Evolutionary conservation across 2,113 vertebrate species (phyloP), one percentile per base, ranked within the genome.

Genomic region (Rallus limicola): DNA sequence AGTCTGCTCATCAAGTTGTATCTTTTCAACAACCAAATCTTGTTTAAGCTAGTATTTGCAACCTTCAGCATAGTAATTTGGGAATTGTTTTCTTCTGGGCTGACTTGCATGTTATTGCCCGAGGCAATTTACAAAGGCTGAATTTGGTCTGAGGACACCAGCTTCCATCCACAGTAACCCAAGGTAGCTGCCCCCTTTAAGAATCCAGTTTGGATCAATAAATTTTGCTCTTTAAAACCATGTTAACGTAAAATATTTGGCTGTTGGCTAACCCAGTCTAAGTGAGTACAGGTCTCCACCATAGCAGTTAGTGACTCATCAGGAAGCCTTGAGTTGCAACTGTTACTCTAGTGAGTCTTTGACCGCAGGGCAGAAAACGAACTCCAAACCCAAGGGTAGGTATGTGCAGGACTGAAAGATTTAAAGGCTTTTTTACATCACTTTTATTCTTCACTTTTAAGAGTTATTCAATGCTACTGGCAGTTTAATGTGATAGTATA

Each of bases 41-140:
- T 71, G 92, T 85, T 94, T 82, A 87, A 94, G 65, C 84, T 71
- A 56, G 93, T 93, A 87, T 92, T 84, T 92, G 60, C 69, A 86
- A 94, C 69, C 48, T 92, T 84, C 78, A 82, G 46, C 77, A 33
- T 29, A 55, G 38, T 68, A 3, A 93, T 89, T 93, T 91, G 77
- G 33, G 79, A 82, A 95, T 97, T 96, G 74, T 82, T 94, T 93
- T 93, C 84, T 94, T 93, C 95, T 96, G 90, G n/a, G 40, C 69
- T 84, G 56, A 75, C 48, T 96, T 55, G 81, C 29, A 16, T 75
- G 69, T 59, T 79, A 71, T 31, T 91, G 84, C 24, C 82, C 75
- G 42, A 87, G 58, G 28, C 59, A 67, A 90, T 94, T 95, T 79
- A 72, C 46, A 85, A 88, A 96, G 81, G 59, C 69, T 56, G 46